Conservation (phyloP, 2,888 invertebrate genomes). For the Vesta saturnalis region DNA sequence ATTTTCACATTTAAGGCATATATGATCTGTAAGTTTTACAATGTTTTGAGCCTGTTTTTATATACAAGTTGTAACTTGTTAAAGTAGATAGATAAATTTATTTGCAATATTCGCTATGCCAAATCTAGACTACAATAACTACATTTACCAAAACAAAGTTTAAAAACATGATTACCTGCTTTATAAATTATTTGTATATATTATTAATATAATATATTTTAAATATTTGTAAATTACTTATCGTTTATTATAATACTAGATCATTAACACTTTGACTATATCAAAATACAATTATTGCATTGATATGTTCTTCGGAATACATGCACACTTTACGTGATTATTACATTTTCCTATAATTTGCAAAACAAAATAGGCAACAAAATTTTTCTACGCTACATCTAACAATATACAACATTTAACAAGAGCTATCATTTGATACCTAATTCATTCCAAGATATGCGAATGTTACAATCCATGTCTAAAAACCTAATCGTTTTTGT, state of each 20-base stretch:
- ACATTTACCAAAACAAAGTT: background rate
- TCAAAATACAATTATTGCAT: conserved; percentile 35
- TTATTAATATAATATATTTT: background rate
- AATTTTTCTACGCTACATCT: conserved; percentile 30
- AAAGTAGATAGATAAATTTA: background rate
- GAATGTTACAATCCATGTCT: conserved; percentile 23
- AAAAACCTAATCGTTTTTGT: conserved; percentile 15
- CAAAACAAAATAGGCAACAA: conserved; percentile 25
- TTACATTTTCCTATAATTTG: conserved; percentile 33
- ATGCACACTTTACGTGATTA: conserved; percentile 26
- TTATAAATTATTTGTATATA: conserved; percentile 2
- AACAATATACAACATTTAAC: conserved; percentile 33
- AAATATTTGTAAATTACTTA: conserved; percentile 7
- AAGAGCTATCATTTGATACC: conserved; percentile 18
- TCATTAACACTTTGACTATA: conserved; percentile 26
- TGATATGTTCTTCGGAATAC: conserved; percentile 37
- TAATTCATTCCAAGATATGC: conserved; percentile 32
- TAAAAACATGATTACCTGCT: background rate
- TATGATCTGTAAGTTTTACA: background rate
- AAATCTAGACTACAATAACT: conserved; percentile 9
- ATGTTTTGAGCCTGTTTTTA: background rate
- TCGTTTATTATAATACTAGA: conserved; percentile 3
- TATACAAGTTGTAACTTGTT: background rate
- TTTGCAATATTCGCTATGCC: background rate
- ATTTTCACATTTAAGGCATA: background rate